Percentiles rank a stretch among this genome's conserved stretches.
These are phyloP conservation scores for Sinelater perroti DNA, from an alignment of 2,888 invertebrate species.

Conservation along the genomic window DNA sequence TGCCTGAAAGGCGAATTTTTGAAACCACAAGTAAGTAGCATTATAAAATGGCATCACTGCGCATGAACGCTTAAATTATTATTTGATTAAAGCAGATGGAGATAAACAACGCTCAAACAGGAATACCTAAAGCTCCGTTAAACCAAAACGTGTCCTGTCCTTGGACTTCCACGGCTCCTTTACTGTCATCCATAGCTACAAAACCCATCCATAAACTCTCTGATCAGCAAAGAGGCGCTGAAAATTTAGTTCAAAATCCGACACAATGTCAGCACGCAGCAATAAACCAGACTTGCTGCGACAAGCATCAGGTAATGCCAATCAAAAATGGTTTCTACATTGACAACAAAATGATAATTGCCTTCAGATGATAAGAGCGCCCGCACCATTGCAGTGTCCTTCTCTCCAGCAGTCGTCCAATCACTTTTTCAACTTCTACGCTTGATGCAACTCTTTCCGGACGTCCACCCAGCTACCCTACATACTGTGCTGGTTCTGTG, in stretches of 20 bases:
- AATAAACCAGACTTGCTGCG: conserved; percentile 4
- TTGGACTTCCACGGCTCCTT: conserved; percentile 41
- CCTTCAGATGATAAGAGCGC: neutral
- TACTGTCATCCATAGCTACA: conserved; percentile 18
- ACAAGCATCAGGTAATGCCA: conserved; percentile 9
- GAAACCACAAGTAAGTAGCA: too few relatives aligned
- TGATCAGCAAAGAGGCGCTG: conserved; percentile 1
- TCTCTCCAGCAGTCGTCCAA: conserved; percentile 53
- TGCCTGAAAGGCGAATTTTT: too few relatives aligned
- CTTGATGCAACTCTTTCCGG: conserved; percentile 59
- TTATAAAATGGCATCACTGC: too few relatives aligned
- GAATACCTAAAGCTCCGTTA: conserved; percentile 26
- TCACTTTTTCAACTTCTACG: conserved; percentile 57
- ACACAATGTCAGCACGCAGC: conserved; percentile 8
- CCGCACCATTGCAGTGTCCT: neutral
- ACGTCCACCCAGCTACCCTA: conserved; percentile 58
- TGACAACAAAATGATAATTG: neutral
- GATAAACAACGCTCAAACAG: conserved; percentile 1
- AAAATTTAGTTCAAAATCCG: neutral
- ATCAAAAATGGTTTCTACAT: neutral
- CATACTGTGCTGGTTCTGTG: conserved; percentile 57
- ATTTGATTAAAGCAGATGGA: conserved; percentile 8
- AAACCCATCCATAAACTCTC: neutral
- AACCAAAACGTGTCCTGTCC: conserved; percentile 39
- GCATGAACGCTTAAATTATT: too few relatives aligned